phyloP scores from a whole-genome alignment of 2,797 vertebrate species.

The Lepus townsendii region DNA sequence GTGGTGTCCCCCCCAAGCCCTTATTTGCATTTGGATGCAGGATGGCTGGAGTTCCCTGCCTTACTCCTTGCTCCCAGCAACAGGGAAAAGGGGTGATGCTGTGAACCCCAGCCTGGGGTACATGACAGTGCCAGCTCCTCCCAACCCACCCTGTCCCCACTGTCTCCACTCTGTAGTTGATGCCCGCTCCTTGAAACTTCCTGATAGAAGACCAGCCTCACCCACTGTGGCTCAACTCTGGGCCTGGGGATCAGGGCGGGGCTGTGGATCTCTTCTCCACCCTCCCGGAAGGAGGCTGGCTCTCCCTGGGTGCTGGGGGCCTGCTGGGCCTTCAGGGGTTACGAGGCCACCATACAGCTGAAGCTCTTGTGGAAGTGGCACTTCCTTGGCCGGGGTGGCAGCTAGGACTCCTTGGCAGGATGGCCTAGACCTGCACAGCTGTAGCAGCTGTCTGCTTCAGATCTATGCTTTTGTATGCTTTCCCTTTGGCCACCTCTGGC shows the following conservation, averaged over 20 bases:
- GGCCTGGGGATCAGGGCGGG: conserved; percentile 87
- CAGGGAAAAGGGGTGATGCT: conserved; percentile 71
- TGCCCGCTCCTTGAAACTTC: conserved; percentile 86
- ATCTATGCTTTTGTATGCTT: conserved; percentile 96
- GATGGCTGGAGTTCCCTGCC: conserved; percentile 80
- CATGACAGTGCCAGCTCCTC: neutral
- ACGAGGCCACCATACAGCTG: conserved; percentile 97
- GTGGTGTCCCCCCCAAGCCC: no score
- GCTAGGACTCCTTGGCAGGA: conserved; percentile 98
- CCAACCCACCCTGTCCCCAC: conserved; percentile 67
- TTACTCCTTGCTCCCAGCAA: conserved; percentile 75
- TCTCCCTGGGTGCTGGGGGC: conserved; percentile 94
- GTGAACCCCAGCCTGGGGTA: conserved; percentile 70
- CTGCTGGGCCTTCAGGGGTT: conserved; percentile 95
- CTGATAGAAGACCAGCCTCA: conserved; percentile 82
- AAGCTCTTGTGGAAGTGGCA: conserved; percentile 99
- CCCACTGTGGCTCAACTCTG: conserved; percentile 85
- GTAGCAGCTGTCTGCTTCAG: conserved; percentile 98
- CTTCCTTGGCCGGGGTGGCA: conserved; percentile 98
- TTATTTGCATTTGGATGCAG: no score
- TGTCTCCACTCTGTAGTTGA: conserved; percentile 81
- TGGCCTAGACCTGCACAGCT: conserved; percentile 98
- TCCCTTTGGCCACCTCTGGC: conserved; percentile 96
- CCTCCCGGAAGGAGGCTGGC: conserved; percentile 90
- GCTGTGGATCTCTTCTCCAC: conserved; percentile 92